A percentile compares a stretch with the other conserved stretches of the same genome.
phyloP scores from a whole-genome alignment of 2,797 vertebrate species.

The Cirrhinus molitorella region DNA sequence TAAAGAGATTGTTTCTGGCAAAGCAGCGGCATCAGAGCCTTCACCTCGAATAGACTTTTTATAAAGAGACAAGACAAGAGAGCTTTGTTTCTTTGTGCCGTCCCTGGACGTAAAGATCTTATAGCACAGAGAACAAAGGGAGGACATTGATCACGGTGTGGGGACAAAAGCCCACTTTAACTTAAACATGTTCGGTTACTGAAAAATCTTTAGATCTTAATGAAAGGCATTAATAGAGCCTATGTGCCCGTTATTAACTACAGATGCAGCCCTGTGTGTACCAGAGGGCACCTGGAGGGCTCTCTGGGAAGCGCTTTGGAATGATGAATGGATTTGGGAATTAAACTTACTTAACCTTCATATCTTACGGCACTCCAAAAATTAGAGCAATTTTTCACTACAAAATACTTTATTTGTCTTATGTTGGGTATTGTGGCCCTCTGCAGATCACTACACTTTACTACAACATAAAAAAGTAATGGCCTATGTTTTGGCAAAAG shows the following conservation, averaged over 20 bases:
- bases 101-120: slow-evolving; percentile 51
- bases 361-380: not conserved
- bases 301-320: not conserved
- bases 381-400: not conserved
- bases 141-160: slow-evolving; percentile 29
- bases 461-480: slow-evolving; percentile 35
- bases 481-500: not conserved
- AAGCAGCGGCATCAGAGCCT: slow-evolving; percentile 20
- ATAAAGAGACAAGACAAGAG: slow-evolving; percentile 33
- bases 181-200: slow-evolving; percentile 16
- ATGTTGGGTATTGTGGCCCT: slow-evolving; percentile 46
- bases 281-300: not conserved
- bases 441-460: slow-evolving; percentile 48
- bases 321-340: slow-evolving; percentile 19
- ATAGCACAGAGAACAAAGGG: slow-evolving; percentile 40
- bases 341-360: slow-evolving; percentile 14
- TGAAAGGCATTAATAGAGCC: slow-evolving; percentile 19
- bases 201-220: slow-evolving; percentile 12
- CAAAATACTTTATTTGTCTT: not conserved
- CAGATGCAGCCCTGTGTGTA: not conserved
- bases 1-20: slow-evolving; percentile 37
- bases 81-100: slow-evolving; percentile 43
- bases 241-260: not conserved
- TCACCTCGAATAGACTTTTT: slow-evolving; percentile 27
- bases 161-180: slow-evolving; percentile 39